A percentile compares a stretch with the other conserved stretches of the same genome.
Evolutionary conservation across 2,797 vertebrate species (phyloP).

Genomic region (Eupleurogrammus muticus): DNA sequence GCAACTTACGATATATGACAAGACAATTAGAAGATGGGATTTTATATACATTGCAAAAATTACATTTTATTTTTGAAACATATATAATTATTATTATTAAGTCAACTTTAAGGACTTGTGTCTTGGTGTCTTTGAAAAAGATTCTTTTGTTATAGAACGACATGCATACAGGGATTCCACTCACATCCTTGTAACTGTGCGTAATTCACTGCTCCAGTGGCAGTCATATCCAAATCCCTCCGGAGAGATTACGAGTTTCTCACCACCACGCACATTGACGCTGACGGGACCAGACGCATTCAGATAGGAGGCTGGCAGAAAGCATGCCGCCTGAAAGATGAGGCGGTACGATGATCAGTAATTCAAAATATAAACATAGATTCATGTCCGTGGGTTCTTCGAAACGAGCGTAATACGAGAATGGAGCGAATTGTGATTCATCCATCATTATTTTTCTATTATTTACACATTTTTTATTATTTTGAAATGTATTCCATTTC

Average conservation of each 20-base stretch:
- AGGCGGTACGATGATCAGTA: not conserved
- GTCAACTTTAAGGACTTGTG: too few relatives aligned
- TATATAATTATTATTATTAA: too few relatives aligned
- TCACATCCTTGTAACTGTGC: slow-evolving; percentile 29
- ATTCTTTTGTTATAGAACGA: too few relatives aligned
- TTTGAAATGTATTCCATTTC: too few relatives aligned
- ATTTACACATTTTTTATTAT: too few relatives aligned
- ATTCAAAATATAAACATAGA: not conserved
- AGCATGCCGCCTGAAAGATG: slow-evolving; percentile 54
- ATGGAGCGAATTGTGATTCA: not conserved
- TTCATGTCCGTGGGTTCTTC: not conserved
- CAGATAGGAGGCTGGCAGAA: slow-evolving; percentile 24
- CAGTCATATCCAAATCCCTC: slow-evolving; percentile 43
- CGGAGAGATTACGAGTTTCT: slow-evolving; percentile 61
- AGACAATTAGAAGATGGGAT: too few relatives aligned
- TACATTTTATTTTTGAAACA: too few relatives aligned
- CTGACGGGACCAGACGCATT: slow-evolving; percentile 31
- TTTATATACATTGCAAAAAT: too few relatives aligned
- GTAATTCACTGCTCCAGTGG: slow-evolving; percentile 40
- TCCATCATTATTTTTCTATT: not conserved
- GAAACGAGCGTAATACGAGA: not conserved
- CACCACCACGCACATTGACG: slow-evolving; percentile 43
- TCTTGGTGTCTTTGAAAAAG: too few relatives aligned
- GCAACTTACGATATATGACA: too few relatives aligned
- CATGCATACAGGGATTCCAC: not conserved